These are phyloP conservation scores for Melanotaenia boesemani DNA, from an alignment of 2,797 vertebrate species.

Conservation along the genomic window DNA sequence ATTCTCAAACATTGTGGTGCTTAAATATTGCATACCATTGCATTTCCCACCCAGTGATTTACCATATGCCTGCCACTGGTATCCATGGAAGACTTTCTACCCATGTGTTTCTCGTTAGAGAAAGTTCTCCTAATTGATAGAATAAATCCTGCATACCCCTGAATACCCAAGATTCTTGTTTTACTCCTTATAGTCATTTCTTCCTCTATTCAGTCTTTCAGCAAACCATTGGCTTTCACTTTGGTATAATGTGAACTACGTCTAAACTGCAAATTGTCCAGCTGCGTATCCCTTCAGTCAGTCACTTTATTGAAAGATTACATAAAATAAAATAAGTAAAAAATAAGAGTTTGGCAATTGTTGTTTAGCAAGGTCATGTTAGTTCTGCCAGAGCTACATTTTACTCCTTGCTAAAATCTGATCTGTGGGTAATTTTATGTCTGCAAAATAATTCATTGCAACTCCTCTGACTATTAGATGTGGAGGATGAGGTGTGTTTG, in stretches of 20 bases:
- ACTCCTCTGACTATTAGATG: no score
- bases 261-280: background rate
- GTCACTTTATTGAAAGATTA: constrained; percentile 6
- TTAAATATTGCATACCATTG: background rate
- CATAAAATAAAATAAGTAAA: no score
- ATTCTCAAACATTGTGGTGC: background rate
- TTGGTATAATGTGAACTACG: background rate
- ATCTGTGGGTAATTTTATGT: no score
- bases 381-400: no score
- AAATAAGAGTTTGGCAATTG: no score
- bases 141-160: constrained; percentile 8
- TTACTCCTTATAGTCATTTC: constrained; percentile 4
- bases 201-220: background rate
- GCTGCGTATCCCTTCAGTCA: constrained; percentile 4
- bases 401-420: no score
- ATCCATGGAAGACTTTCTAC: constrained; percentile 1
- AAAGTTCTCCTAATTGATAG: constrained; percentile 15
- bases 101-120: constrained; percentile 48
- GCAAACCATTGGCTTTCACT: constrained; percentile 12
- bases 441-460: no score
- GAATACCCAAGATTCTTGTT: constrained; percentile 14
- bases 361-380: no score
- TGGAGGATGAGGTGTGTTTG: background rate
- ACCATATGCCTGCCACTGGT: constrained; percentile 1
- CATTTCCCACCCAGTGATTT: constrained; percentile 9